Conservation (phyloP, 2,113 vertebrate species). For the Trematocara variabile region DNA sequence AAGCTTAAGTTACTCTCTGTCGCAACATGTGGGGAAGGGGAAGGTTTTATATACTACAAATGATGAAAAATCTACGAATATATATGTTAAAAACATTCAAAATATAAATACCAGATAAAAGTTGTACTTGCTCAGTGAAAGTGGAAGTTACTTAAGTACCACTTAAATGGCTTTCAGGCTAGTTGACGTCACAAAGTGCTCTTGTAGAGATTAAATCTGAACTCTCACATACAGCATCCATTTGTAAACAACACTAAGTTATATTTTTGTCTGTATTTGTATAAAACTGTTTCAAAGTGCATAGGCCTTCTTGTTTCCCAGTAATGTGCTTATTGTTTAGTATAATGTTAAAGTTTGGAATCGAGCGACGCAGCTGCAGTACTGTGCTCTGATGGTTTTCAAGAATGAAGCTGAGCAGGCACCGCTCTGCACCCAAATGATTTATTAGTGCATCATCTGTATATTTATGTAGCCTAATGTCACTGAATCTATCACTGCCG, state of each 20-base stretch:
- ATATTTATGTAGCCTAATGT: conserved; percentile 41
- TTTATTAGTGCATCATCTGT: conserved; percentile 28
- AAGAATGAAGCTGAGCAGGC: conserved; percentile 19
- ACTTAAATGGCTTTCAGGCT: background rate
- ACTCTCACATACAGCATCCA: background rate
- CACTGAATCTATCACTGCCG: conserved; percentile 45
- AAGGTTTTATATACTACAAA: background rate
- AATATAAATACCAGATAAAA: background rate
- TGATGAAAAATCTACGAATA: fast-evolving
- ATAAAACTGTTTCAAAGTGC: background rate
- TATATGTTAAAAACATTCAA: background rate
- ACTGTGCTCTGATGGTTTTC: background rate
- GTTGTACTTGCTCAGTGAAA: background rate
- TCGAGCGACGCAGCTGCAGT: background rate
- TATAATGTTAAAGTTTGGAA: background rate
- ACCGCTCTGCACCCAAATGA: background rate
- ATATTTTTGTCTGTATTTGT: background rate
- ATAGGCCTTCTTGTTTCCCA: background rate
- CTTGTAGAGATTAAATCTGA: background rate
- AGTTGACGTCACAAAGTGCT: background rate
- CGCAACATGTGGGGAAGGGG: background rate
- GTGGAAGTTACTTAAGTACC: background rate
- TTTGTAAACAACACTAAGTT: background rate
- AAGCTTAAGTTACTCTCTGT: background rate
- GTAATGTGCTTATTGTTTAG: background rate